A percentile compares a stretch with the other conserved stretches of the same genome.
phyloP scores from a whole-genome alignment of 2,888 invertebrate species.

The Carabus problematicus region DNA sequence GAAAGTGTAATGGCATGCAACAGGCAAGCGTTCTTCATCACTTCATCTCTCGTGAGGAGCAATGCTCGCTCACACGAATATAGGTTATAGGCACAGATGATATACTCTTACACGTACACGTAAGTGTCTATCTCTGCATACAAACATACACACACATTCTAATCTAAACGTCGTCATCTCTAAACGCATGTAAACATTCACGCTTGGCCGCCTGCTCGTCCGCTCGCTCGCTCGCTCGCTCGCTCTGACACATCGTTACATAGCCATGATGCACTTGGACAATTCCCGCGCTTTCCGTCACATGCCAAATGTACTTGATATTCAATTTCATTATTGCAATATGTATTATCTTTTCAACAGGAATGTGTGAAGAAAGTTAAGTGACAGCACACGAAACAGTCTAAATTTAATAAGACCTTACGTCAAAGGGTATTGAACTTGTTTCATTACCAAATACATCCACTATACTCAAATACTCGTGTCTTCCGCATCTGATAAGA shows the following conservation, averaged over 20 bases:
- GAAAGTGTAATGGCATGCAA: conserved; percentile 41
- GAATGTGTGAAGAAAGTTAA: too few species aligned
- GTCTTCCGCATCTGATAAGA: conserved; percentile 36
- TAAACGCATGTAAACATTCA: not conserved
- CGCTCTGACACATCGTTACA: too few species aligned
- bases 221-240: too few species aligned
- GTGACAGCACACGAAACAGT: too few species aligned
- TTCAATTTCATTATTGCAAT: conserved; percentile 1
- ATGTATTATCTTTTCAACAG: too few species aligned
- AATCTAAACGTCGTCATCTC: too few species aligned
- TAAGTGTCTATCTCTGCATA: conserved; percentile 12
- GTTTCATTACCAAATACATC: conserved; percentile 7
- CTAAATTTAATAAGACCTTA: not conserved
- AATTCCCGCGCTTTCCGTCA: conserved; percentile 17
- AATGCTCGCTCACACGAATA: conserved; percentile 35
- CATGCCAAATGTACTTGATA: conserved; percentile 2
- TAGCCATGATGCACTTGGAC: conserved; percentile 2
- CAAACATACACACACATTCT: not conserved
- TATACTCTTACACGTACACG: conserved; percentile 23
- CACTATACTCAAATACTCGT: conserved; percentile 8
- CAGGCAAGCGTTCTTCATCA: conserved; percentile 24
- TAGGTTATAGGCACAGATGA: conserved; percentile 39
- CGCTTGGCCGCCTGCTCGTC: too few species aligned
- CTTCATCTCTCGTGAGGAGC: conserved; percentile 26
- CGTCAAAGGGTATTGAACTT: conserved; percentile 16